phyloP scores from a whole-genome alignment of 2,113 vertebrate genomes.

The Asarcornis scutulata region DNA sequence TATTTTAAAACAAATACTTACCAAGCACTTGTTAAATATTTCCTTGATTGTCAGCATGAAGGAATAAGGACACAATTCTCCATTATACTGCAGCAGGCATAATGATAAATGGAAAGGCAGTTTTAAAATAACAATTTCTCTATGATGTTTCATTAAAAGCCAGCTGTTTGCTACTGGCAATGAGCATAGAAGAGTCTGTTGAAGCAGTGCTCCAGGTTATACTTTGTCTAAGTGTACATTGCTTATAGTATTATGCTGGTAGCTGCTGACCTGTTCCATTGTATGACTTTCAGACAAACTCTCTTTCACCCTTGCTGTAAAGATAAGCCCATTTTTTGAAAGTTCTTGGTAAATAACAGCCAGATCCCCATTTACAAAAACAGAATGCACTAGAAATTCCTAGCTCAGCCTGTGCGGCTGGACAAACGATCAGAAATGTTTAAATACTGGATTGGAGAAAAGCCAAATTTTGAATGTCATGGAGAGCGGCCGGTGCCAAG shows the following conservation, averaged over 20 bases:
- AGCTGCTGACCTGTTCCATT: conserved; percentile 10
- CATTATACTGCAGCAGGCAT: conserved; percentile 11
- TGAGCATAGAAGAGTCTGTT: neutral
- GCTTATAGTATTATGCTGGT: neutral
- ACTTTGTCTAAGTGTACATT: neutral
- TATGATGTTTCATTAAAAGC: conserved; percentile 39
- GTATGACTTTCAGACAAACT: conserved; percentile 7
- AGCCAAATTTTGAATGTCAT: conserved; percentile 52
- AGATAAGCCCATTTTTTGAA: neutral
- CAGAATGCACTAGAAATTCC: conserved; percentile 25
- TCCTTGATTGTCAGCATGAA: neutral
- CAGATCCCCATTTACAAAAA: neutral
- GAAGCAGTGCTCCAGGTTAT: neutral
- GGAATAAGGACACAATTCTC: conserved; percentile 13
- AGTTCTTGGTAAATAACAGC: neutral
- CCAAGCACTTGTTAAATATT: neutral
- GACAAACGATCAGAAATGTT: neutral
- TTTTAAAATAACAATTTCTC: conserved; percentile 55
- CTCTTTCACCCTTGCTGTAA: conserved; percentile 13
- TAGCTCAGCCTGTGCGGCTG: neutral
- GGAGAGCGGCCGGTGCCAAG: neutral
- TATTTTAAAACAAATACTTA: conserved; percentile 19
- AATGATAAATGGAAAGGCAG: conserved; percentile 20
- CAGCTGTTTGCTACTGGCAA: conserved; percentile 6
- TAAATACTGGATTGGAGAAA: conserved; percentile 49